A percentile compares a stretch with the other conserved stretches of the same genome.
Evolutionary conservation across 2,113 vertebrate species (phyloP).

Genomic region (Etheostoma spectabile): DNA sequence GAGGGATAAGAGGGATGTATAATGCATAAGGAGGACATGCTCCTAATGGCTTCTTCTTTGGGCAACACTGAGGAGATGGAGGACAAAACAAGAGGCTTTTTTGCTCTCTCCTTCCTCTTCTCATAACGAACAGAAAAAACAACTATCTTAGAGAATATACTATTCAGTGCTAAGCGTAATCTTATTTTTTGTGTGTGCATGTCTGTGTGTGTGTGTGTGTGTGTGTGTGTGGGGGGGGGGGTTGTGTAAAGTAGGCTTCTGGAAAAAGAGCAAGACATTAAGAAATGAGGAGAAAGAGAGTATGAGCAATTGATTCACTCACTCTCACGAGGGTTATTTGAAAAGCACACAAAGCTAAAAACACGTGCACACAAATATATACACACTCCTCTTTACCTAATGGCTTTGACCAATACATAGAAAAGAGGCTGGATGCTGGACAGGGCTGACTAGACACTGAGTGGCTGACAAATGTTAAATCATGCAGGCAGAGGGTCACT

Average conservation of each 20-base stretch:
- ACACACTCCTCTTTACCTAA: conserved; percentile 70
- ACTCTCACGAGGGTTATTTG: conserved; percentile 62
- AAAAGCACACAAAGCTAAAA: conserved; percentile 53
- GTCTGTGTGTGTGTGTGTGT: conserved; percentile 3
- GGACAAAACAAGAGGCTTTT: conserved; percentile 71
- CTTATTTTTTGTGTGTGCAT: neutral
- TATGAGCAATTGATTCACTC: conserved; percentile 70
- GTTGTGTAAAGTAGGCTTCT: conserved; percentile 1
- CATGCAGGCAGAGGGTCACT: conserved; percentile 72
- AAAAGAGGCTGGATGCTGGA: conserved; percentile 71
- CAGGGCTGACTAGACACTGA: conserved; percentile 77
- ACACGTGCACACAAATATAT: conserved; percentile 27
- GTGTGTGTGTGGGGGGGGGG: neutral
- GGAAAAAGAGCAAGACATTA: conserved; percentile 68
- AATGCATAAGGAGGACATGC: conserved; percentile 78
- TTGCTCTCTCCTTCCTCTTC: conserved; percentile 55
- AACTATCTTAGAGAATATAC: conserved; percentile 54
- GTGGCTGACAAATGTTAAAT: conserved; percentile 84
- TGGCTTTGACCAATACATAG: conserved; percentile 76
- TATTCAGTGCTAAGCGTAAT: conserved; percentile 56
- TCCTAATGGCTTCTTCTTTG: conserved; percentile 77
- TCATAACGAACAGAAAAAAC: conserved; percentile 61
- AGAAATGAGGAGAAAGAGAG: conserved; percentile 65
- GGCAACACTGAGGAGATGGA: conserved; percentile 61
- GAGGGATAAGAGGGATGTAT: conserved; percentile 76